phyloP scores from a whole-genome alignment of 2,113 vertebrate species.

The Chauna torquata region DNA sequence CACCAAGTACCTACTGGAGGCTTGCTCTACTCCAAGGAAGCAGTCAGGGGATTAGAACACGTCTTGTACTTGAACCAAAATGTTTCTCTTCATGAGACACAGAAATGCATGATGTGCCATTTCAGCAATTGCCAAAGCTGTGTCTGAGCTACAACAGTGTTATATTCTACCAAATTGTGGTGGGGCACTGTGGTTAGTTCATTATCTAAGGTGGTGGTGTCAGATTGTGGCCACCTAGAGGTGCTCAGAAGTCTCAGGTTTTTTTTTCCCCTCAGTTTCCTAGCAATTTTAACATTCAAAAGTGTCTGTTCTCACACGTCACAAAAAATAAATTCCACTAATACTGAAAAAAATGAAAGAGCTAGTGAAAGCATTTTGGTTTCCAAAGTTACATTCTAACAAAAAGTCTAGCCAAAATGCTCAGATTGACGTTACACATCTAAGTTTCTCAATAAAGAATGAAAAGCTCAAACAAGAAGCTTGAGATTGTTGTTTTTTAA shows the following conservation, averaged over 20 bases:
- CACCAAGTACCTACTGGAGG: not conserved
- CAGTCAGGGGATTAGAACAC: accelerated
- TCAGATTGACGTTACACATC: not conserved
- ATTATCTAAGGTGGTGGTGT: not conserved
- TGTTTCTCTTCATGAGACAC: not conserved
- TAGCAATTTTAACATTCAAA: not conserved
- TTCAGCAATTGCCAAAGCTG: not conserved
- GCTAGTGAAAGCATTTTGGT: not conserved
- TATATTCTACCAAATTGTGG: not conserved
- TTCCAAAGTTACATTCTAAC: not conserved
- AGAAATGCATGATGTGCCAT: too few relatives aligned
- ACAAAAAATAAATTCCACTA: not conserved
- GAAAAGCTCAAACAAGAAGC: too few relatives aligned
- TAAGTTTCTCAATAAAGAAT: not conserved
- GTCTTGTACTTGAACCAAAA: not conserved
- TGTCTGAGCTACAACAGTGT: not conserved
- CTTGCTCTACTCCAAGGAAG: not conserved
- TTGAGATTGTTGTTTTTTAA: too few relatives aligned
- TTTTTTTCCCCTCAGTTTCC: not conserved
- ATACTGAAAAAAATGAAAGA: not conserved
- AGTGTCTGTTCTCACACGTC: not conserved
- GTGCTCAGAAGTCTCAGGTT: not conserved
- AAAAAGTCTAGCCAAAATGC: not conserved
- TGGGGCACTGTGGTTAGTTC: not conserved
- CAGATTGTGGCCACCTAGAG: not conserved